phyloP scores from a whole-genome alignment of 2,797 vertebrate genomes.

The Anguilla obscura region DNA sequence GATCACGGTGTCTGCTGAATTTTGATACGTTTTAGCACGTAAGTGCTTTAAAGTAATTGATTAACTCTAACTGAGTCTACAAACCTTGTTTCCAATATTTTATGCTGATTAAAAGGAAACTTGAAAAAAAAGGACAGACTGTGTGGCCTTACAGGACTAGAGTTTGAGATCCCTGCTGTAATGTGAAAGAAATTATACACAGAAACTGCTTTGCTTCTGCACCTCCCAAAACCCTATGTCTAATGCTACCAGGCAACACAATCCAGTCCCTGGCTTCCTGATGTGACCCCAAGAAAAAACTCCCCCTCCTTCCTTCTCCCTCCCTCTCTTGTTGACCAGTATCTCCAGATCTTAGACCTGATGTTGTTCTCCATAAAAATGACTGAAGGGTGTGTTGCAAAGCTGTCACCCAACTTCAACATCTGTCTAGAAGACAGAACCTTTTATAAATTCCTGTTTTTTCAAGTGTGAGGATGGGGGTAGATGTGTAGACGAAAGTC shows the following conservation, averaged over 20 bases:
- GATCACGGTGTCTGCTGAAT: too few species aligned
- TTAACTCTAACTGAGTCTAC: too few species aligned
- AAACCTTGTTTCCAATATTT: too few species aligned
- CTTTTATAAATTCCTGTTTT: background rate
- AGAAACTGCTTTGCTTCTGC: background rate
- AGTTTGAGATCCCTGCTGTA: background rate
- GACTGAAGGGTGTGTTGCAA: background rate
- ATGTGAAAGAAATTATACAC: background rate
- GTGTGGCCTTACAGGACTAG: too few species aligned
- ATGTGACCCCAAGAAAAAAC: background rate
- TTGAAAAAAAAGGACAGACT: too few species aligned
- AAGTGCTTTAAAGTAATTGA: too few species aligned
- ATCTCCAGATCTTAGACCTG: background rate
- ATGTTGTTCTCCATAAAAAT: background rate
- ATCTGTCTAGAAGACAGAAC: background rate
- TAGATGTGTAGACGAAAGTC: background rate
- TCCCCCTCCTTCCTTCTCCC: background rate
- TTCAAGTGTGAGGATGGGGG: background rate
- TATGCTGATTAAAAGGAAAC: too few species aligned
- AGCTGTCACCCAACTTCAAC: background rate
- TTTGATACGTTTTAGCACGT: too few species aligned
- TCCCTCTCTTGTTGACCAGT: background rate
- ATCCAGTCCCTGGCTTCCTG: slow-evolving; percentile 4
- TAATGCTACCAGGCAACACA: background rate
- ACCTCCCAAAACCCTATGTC: background rate